Evolutionary conservation across 1,140 invertebrate species (phyloP).

Genomic region (Theocolax elegans): DNA sequence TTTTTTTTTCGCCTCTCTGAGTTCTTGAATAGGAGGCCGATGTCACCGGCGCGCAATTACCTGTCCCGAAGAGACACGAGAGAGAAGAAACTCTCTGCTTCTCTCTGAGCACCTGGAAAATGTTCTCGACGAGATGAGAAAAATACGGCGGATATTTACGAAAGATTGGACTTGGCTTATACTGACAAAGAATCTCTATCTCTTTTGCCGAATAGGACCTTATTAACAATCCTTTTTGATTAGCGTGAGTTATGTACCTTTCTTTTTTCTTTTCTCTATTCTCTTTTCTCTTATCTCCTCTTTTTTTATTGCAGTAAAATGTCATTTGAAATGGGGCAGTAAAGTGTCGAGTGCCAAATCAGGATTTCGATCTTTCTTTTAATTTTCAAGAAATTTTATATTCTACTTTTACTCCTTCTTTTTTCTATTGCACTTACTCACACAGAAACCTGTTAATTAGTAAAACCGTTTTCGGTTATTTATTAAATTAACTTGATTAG

Average conservation of each 20-base stretch:
- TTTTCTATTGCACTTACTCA: not conserved
- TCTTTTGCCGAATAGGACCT: not conserved
- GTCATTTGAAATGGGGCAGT: not conserved
- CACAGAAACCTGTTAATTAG: no score
- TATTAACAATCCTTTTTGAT: slow-evolving; percentile 16
- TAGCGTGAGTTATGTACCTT: not conserved
- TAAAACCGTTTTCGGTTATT: no score
- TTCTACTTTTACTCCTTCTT: no score
- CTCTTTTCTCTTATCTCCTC: not conserved
- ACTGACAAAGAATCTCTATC: no score
- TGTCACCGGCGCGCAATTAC: slow-evolving; percentile 30
- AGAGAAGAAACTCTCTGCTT: not conserved
- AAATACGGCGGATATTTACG: slow-evolving; percentile 2
- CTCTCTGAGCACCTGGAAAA: slow-evolving; percentile 13
- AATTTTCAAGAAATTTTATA: no score
- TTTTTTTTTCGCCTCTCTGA: no score
- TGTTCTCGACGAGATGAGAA: slow-evolving; percentile 8
- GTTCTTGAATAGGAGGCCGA: not conserved
- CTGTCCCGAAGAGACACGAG: slow-evolving; percentile 8
- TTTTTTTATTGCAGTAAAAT: not conserved
- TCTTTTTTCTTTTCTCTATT: no score
- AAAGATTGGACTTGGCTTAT: not conserved
- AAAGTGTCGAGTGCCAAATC: not conserved
- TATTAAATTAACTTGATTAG: no score
- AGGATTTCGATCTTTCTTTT: not conserved